Evolutionary conservation across 2,888 invertebrate genomes (phyloP).

Genomic region (Pomacea canaliculata): DNA sequence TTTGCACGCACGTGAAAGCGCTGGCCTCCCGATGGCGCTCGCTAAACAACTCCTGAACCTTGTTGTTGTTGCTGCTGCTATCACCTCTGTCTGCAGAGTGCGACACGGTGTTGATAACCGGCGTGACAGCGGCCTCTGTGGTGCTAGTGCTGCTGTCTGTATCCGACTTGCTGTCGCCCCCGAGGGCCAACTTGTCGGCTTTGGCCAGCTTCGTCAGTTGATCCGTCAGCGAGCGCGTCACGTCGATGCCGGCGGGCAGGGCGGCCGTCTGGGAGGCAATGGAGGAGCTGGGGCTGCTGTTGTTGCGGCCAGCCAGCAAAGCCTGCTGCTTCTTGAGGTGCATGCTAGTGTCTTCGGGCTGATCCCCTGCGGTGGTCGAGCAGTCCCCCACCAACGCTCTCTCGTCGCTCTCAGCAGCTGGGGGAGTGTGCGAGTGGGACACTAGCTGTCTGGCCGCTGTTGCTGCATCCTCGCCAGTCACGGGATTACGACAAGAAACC

Average conservation of each 20-base stretch:
- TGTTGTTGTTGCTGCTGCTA: conserved; percentile 19
- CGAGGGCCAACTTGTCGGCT: conserved; percentile 46
- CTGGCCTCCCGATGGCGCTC: conserved; percentile 30
- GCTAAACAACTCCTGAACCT: conserved; percentile 12
- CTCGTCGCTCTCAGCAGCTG: background rate
- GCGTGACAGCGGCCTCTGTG: conserved; percentile 18
- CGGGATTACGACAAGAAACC: background rate
- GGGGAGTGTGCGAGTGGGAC: background rate
- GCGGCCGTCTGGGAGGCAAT: conserved; percentile 10
- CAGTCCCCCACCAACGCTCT: conserved; percentile 4
- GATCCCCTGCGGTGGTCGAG: conserved; percentile 13
- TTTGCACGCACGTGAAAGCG: conserved; percentile 35
- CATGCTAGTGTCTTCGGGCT: conserved; percentile 55
- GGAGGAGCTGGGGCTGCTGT: conserved; percentile 31
- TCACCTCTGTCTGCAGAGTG: conserved; percentile 20
- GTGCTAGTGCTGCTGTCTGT: conserved; percentile 15
- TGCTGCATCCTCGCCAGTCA: conserved; percentile 6
- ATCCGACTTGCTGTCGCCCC: conserved; percentile 45
- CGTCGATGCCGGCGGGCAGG: conserved; percentile 52
- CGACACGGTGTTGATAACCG: conserved; percentile 11
- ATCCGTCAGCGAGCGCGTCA: conserved; percentile 62
- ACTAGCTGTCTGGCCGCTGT: background rate
- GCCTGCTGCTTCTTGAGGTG: conserved; percentile 64
- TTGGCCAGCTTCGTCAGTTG: conserved; percentile 58
- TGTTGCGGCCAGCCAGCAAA: conserved; percentile 47